phyloP scores from a whole-genome alignment of 1,140 invertebrate species.

The Aphaenogaster ashmeadi region DNA sequence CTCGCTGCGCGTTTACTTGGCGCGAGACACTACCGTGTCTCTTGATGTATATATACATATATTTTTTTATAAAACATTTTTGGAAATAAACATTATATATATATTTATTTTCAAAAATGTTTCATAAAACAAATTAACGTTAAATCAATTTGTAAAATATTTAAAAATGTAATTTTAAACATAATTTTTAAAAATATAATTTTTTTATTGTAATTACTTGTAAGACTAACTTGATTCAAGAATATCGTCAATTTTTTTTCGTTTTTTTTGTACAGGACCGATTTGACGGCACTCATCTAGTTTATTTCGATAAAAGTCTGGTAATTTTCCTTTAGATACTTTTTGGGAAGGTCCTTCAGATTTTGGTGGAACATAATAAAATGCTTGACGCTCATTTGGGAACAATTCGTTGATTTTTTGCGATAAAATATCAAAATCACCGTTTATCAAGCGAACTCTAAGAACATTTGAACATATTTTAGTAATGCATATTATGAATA shows the following conservation, averaged over 20 bases:
- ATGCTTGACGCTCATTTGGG: not conserved
- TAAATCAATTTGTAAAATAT: not conserved
- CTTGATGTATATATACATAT: no score
- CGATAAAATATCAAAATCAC: slow-evolving; percentile 1
- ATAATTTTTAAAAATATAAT: not conserved
- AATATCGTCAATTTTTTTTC: not conserved
- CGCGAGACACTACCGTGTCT: no score
- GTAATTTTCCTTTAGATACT: slow-evolving; percentile 12
- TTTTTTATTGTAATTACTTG: not conserved
- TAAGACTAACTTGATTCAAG: not conserved
- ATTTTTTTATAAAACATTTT: no score
- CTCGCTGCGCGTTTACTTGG: no score
- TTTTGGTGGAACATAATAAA: slow-evolving; percentile 16
- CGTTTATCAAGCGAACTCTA: not conserved
- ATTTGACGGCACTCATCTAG: slow-evolving; percentile 5
- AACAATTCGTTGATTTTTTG: not conserved
- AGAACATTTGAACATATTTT: not conserved
- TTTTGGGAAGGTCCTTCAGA: slow-evolving; percentile 5
- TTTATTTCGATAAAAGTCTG: slow-evolving; percentile 23
- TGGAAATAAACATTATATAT: no score
- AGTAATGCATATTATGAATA: not conserved
- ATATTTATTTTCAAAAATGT: not conserved
- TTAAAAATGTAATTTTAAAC: not conserved
- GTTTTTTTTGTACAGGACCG: not conserved
- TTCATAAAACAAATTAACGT: not conserved